phyloP scores from a whole-genome alignment of 2,113 vertebrate genomes.

The Oreochromis aureus region DNA sequence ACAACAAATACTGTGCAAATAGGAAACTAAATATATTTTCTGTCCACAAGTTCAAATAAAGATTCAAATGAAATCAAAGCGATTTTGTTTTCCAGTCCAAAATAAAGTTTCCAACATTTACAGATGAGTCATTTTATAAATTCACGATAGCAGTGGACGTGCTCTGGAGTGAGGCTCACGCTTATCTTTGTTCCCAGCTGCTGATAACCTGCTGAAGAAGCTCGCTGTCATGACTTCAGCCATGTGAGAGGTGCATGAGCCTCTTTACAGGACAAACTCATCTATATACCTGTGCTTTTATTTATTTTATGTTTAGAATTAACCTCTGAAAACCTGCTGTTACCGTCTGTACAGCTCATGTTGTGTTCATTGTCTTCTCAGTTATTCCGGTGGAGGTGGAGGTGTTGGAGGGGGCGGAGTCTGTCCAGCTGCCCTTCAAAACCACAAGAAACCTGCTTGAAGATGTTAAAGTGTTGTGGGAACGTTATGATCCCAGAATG shows the following conservation, averaged over 20 bases:
- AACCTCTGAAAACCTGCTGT: neutral
- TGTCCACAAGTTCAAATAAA: too few relatives aligned
- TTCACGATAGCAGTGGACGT: neutral
- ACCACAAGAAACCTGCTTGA: neutral
- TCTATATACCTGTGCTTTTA: accelerated
- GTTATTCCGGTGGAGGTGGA: neutral
- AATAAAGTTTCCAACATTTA: neutral
- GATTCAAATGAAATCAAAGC: neutral
- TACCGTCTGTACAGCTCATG: neutral
- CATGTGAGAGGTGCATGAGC: neutral
- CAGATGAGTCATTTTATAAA: neutral
- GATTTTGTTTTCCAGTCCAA: neutral
- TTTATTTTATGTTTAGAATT: neutral
- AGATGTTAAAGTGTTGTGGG: neutral
- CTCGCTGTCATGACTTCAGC: neutral
- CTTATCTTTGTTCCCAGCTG: neutral
- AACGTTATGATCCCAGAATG: too few relatives aligned
- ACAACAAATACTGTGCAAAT: too few relatives aligned
- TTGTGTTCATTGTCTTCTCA: neutral
- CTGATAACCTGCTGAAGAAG: neutral
- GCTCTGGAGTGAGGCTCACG: neutral
- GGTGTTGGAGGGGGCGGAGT: accelerated
- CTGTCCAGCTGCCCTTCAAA: neutral
- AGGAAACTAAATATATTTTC: too few relatives aligned
- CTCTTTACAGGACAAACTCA: neutral